Percentiles rank a stretch among this genome's conserved stretches.
Evolutionary conservation across 2,888 invertebrate genomes (phyloP).

Genomic region (Vannuccia rotundouncinata): DNA sequence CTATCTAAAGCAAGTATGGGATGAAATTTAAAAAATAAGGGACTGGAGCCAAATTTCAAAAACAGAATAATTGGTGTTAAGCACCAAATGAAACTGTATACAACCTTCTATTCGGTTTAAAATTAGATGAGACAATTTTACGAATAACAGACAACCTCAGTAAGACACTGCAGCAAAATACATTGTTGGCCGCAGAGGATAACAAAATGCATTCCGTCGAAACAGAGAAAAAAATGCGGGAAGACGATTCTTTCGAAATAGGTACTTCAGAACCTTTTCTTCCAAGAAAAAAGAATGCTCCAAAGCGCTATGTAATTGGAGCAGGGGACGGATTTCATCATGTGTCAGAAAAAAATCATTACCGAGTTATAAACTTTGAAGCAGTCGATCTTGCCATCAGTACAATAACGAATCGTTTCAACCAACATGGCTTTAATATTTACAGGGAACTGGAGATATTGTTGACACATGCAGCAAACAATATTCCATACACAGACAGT

Average conservation of each 20-base stretch:
- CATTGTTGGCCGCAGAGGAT: neutral
- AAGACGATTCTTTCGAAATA: neutral
- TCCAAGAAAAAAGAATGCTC: neutral
- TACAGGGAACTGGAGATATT: neutral
- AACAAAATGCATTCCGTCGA: neutral
- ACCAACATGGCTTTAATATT: neutral
- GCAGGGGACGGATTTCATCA: neutral
- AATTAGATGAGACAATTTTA: neutral
- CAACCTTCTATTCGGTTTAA: neutral
- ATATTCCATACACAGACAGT: neutral
- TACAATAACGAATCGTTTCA: neutral
- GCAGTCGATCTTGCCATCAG: neutral
- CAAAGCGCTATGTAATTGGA: neutral
- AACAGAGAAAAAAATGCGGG: neutral
- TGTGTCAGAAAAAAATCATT: neutral
- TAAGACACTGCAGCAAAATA: neutral
- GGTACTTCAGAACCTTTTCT: neutral
- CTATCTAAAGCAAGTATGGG: neutral
- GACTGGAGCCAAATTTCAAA: neutral
- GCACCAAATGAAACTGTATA: neutral
- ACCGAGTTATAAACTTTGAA: neutral
- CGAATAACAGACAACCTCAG: constrained; percentile 2
- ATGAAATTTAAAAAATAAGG: neutral
- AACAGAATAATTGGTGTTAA: neutral
- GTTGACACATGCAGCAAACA: neutral